Evolutionary conservation across 2,888 invertebrate species (phyloP), one percentile per base, ranked within the genome.

Genomic region (Petrophora chlorosata): DNA sequence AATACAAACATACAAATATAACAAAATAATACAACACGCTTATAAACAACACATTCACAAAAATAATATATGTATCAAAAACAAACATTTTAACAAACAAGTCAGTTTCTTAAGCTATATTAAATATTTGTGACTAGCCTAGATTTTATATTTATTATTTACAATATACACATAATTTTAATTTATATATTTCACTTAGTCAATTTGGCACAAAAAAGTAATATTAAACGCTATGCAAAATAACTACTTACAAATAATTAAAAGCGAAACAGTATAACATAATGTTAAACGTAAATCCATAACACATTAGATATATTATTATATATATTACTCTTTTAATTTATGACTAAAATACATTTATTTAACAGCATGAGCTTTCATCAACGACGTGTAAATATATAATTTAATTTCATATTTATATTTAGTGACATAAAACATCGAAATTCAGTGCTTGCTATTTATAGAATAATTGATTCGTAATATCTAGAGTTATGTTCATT

Each of bases 361-460:
- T 59, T 58, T 42, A 51, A 29, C 62, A 65, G 58, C 64, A 63
- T 68, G 67, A 69, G 64, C 70, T 63, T 61, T 64, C 59, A 60
- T 68, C 80, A 84, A 82, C 79, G 72, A 82, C 77, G 72, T 82
- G 79, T 87, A 85, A 81, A 85, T 85, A 83, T 82, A 83, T 48
- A 77, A 75, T 73, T 83, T 79, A 79, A 78, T 77, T 71, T 65
- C 70, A 64, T 57, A 77, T 72, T 75, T 78, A 34, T 35, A 42
- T 66, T 73, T 74, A 57, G 87, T 87, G 87, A 81, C 78, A 78
- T 81, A 85, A 80, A 85, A 87, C 85, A 86, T 87, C 81, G 79
- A 86, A 86, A 82, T 83, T 87, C 87, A 87, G 87, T 88, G 88
- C 88, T 60, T 60, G 35, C 57, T 57, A 60, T 55, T 52, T 46